Evolutionary conservation across 2,113 vertebrate species (phyloP).

Genomic region (Amia ocellicauda): DNA sequence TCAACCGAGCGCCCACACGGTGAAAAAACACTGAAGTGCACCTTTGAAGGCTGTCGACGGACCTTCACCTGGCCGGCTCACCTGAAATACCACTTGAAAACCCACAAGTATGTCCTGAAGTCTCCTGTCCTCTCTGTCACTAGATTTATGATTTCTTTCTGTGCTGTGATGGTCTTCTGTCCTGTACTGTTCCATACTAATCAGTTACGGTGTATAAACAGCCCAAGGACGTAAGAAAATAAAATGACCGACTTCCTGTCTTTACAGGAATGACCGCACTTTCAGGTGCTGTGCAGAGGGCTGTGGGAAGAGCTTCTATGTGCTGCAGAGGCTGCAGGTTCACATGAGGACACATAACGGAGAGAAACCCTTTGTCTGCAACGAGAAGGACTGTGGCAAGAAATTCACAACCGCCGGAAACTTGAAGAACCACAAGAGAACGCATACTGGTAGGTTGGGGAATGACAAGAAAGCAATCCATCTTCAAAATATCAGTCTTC

Average conservation of each 20-base stretch:
- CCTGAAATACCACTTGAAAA: constrained; percentile 97
- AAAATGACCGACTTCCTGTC: neutral
- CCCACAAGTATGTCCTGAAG: constrained; percentile 75
- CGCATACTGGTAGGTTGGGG: constrained; percentile 81
- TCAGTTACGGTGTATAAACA: too few species aligned
- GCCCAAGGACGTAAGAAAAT: too few species aligned
- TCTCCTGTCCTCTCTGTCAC: too few species aligned
- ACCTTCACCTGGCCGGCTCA: constrained; percentile 95
- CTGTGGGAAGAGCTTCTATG: constrained; percentile 97
- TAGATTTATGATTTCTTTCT: too few species aligned
- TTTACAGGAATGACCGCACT: constrained; percentile 86
- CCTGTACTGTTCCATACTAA: too few species aligned
- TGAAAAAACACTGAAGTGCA: constrained; percentile 88
- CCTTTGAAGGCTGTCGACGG: constrained; percentile 88
- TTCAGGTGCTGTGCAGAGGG: constrained; percentile 91
- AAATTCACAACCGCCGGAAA: constrained; percentile 97
- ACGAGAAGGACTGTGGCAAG: constrained; percentile 88
- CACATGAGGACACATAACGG: constrained; percentile 99
- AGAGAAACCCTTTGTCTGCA: constrained; percentile 93
- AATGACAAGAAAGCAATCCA: too few species aligned
- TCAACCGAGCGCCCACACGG: constrained; percentile 60
- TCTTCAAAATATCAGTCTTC: too few species aligned
- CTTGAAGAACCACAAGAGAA: constrained; percentile 92
- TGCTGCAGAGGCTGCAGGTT: constrained; percentile 93
- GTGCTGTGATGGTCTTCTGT: too few species aligned